These are phyloP conservation scores for Zaprionus vittiger DNA, from an alignment of 1,140 invertebrate genomes.

Conservation along the genomic window DNA sequence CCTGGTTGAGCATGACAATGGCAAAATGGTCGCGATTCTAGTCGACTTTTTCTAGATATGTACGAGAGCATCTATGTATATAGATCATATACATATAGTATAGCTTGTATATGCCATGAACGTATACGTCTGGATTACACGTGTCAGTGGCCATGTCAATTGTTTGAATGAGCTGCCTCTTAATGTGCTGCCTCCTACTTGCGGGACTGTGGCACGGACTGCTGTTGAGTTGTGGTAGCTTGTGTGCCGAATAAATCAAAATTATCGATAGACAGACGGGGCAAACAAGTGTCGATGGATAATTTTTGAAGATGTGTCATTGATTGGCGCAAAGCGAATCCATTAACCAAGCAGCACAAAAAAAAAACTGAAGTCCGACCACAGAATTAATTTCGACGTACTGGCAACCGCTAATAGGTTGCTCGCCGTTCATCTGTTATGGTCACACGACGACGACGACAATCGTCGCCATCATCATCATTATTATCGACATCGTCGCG, in stretches of 20 bases:
- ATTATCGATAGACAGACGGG: neutral
- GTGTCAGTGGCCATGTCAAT: constrained; percentile 78
- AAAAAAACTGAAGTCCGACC: neutral
- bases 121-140: constrained; percentile 58
- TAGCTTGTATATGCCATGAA: constrained; percentile 11
- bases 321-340: constrained; percentile 1
- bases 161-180: constrained; percentile 59
- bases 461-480: constrained; percentile 8
- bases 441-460: constrained; percentile 10
- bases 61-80: constrained; percentile 18
- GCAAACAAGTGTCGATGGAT: neutral
- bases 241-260: constrained; percentile 24
- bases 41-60: constrained; percentile 29
- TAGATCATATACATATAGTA: constrained; percentile 3
- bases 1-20: constrained; percentile 70
- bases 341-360: neutral
- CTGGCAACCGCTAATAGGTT: constrained; percentile 19
- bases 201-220: constrained; percentile 16
- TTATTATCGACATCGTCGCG: constrained; percentile 27
- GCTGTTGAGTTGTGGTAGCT: constrained; percentile 22
- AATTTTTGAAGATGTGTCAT: neutral
- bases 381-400: constrained; percentile 25
- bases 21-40: constrained; percentile 53
- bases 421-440: neutral
- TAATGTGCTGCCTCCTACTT: constrained; percentile 18